These are phyloP conservation scores for Scomberomorus guttatus DNA, from an alignment of 2,797 vertebrate genomes.

Conservation along the genomic window DNA sequence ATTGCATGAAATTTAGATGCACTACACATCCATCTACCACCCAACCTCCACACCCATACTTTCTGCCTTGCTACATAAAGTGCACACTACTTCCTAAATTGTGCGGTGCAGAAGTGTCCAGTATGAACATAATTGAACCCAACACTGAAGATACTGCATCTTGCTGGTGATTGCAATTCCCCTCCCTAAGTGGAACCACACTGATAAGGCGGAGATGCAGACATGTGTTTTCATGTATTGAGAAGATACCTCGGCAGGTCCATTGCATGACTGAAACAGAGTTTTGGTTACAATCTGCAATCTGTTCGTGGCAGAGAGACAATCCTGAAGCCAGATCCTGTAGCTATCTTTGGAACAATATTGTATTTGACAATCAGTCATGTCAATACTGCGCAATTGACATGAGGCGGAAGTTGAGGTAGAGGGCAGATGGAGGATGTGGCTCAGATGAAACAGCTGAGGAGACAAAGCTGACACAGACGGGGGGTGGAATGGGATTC, in stretches of 20 bases:
- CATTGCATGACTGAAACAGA: conserved; percentile 33
- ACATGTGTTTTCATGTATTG: conserved; percentile 47
- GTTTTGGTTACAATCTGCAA: conserved; percentile 46
- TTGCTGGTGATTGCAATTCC: conserved; percentile 24
- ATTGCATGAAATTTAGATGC: not conserved
- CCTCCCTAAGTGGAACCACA: conserved; percentile 13
- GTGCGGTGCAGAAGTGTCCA: too few species aligned
- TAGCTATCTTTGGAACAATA: conserved; percentile 56
- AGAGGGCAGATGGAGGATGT: conserved; percentile 12
- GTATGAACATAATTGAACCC: not conserved
- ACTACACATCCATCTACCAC: not conserved
- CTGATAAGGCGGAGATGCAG: conserved; percentile 18
- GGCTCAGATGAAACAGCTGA: conserved; percentile 23
- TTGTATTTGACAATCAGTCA: conserved; percentile 49
- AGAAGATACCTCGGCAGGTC: conserved; percentile 42
- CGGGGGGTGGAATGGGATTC: conserved; percentile 31
- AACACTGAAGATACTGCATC: conserved; percentile 8
- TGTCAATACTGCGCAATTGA: conserved; percentile 54
- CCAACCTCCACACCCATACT: too few species aligned
- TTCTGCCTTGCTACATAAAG: too few species aligned
- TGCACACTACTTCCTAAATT: not conserved
- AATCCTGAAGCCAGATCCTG: conserved; percentile 35
- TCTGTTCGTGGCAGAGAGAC: conserved; percentile 48
- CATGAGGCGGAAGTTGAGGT: conserved; percentile 40
- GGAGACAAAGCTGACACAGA: conserved; percentile 32